phyloP scores from a whole-genome alignment of 1,140 invertebrate species.

The Plodia interpunctella region DNA sequence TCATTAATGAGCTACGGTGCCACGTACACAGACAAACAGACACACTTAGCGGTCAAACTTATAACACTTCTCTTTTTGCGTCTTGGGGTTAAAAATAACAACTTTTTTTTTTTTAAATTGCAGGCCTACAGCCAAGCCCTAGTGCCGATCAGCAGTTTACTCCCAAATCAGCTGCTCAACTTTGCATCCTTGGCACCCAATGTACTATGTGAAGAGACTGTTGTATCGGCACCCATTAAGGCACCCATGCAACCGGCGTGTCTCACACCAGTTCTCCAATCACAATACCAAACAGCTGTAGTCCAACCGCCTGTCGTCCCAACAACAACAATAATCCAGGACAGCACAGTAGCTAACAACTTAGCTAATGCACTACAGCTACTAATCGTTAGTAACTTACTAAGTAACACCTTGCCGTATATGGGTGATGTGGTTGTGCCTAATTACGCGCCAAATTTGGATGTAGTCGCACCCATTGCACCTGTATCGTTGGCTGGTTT shows the following conservation, averaged over 20 bases:
- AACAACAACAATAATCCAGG: conserved; percentile 43
- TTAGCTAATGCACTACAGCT: conserved; percentile 58
- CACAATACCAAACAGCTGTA: conserved; percentile 2
- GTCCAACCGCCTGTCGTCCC: conserved; percentile 15
- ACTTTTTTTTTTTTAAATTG: neutral
- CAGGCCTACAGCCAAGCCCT: conserved; percentile 26
- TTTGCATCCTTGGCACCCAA: conserved; percentile 2
- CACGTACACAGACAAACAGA: too few relatives aligned
- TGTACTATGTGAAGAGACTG: neutral
- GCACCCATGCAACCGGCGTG: conserved; percentile 10
- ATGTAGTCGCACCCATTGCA: neutral
- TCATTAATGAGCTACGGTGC: too few relatives aligned
- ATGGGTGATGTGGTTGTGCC: conserved; percentile 3
- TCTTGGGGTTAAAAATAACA: too few relatives aligned
- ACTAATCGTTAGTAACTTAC: conserved; percentile 51
- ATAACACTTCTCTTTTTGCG: too few relatives aligned
- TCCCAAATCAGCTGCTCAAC: conserved; percentile 39
- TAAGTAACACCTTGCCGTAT: conserved; percentile 44
- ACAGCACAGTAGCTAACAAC: conserved; percentile 54
- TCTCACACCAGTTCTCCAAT: neutral
- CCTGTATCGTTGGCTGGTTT: neutral
- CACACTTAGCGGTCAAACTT: too few relatives aligned
- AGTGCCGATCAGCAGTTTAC: conserved; percentile 26
- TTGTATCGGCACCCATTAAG: neutral
- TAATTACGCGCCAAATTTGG: neutral